A percentile compares a stretch with the other conserved stretches of the same genome.
phyloP scores from a whole-genome alignment of 64 coral and sea anemone species.

The Pocillopora verrucosa region DNA sequence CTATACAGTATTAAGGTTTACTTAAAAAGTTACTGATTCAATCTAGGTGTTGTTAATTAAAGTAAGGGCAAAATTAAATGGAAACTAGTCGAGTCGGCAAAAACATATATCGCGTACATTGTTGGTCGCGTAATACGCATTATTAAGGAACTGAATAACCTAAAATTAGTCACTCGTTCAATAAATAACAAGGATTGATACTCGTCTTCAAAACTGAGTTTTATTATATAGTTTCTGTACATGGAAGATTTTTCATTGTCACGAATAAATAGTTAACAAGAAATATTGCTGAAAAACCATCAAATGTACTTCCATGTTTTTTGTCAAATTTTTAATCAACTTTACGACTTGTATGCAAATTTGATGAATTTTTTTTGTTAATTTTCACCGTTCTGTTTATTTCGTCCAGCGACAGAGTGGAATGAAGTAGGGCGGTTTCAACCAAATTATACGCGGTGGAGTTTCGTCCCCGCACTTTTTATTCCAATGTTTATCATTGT shows the following conservation, averaged over 20 bases:
- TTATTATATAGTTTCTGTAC: slow-evolving; percentile 21
- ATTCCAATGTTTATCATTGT: neutral
- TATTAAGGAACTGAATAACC: neutral
- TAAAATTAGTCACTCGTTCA: neutral
- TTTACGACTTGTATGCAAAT: slow-evolving; percentile 28
- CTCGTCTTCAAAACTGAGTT: neutral
- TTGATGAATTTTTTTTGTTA: slow-evolving; percentile 3
- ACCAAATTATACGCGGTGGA: too few species aligned
- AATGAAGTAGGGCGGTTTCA: neutral
- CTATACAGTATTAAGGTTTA: neutral
- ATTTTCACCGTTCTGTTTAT: slow-evolving; percentile 25
- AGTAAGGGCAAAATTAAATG: neutral
- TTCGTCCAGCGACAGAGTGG: slow-evolving; percentile 9
- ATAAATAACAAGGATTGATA: neutral
- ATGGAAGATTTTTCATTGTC: neutral
- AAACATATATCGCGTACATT: neutral
- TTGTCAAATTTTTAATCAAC: slow-evolving; percentile 9
- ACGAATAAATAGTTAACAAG: slow-evolving; percentile 36
- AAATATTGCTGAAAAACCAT: slow-evolving; percentile 17
- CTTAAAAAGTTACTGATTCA: neutral
- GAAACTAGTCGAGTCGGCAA: neutral
- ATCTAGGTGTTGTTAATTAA: neutral
- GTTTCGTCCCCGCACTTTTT: neutral
- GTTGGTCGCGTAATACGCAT: neutral
- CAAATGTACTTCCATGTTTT: slow-evolving; percentile 37